Conservation (phyloP, 2,797 vertebrate species). For the Buceros bicornis region DNA sequence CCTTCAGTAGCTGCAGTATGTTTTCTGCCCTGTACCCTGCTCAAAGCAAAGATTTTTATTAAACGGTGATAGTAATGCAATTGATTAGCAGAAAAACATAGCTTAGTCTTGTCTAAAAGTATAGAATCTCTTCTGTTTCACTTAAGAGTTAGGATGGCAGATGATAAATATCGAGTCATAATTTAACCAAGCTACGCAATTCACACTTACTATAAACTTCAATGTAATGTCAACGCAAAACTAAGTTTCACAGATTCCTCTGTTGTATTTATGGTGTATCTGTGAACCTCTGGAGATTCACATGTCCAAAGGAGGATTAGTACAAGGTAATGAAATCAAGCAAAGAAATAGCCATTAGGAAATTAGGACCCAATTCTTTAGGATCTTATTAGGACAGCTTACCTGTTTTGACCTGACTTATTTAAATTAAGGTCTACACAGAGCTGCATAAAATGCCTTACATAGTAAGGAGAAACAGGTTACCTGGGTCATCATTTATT, state of each 20-base stretch:
- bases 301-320: background rate
- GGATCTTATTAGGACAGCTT: background rate
- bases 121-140: background rate
- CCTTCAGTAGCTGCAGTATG: background rate
- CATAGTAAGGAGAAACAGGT: background rate
- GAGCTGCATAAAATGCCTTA: background rate
- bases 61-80: background rate
- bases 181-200: slow-evolving; percentile 1
- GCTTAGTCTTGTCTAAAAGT: slow-evolving; percentile 4
- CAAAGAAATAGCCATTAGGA: background rate
- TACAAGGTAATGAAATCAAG: background rate
- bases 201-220: background rate
- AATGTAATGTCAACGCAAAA: background rate
- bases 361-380: background rate
- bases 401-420: background rate
- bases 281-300: background rate
- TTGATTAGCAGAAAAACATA: slow-evolving; percentile 8
- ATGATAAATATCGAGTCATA: background rate
- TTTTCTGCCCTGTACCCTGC: background rate
- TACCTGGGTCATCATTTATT: background rate
- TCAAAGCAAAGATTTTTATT: slow-evolving; percentile 8
- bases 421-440: background rate
- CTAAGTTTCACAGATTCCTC: background rate
- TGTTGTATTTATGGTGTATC: background rate
- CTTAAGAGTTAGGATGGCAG: background rate